These are phyloP conservation scores for Paraplagusia blochii DNA, from an alignment of 2,113 vertebrate genomes.

Conservation along the genomic window DNA sequence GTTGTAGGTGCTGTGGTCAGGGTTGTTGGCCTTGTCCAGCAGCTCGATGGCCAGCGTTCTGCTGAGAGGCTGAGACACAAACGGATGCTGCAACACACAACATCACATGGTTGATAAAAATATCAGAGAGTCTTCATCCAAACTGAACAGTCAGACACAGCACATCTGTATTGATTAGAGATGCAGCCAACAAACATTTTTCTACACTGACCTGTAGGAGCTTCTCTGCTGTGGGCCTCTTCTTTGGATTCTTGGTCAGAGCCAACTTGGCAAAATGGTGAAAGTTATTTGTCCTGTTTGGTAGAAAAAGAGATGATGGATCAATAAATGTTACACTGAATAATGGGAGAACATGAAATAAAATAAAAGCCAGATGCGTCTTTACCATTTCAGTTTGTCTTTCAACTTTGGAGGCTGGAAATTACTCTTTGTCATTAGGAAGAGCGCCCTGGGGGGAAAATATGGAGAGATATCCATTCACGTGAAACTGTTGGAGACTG, in stretches of 20 bases:
- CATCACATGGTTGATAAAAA: background rate
- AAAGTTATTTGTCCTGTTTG: conserved; percentile 91
- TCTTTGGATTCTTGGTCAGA: conserved; percentile 97
- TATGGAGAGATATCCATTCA: background rate
- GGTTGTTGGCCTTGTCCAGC: conserved; percentile 95
- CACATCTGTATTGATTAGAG: too few relatives aligned
- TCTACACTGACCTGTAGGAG: conserved; percentile 90
- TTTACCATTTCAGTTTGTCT: conserved; percentile 96
- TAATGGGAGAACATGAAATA: background rate
- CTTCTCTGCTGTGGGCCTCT: conserved; percentile 94
- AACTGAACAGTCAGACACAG: too few relatives aligned
- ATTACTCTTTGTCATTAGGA: conserved; percentile 99
- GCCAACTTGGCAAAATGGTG: conserved; percentile 98
- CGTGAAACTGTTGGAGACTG: background rate
- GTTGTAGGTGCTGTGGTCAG: conserved; percentile 90
- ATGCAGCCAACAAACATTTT: too few relatives aligned
- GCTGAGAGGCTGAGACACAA: conserved; percentile 93
- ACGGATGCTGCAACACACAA: conserved; percentile 84
- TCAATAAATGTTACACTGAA: background rate
- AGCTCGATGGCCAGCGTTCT: conserved; percentile 94
- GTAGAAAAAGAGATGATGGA: background rate
- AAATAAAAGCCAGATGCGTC: background rate
- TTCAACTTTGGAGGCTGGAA: conserved; percentile 98
- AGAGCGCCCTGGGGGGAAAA: conserved; percentile 84
- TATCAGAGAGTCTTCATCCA: too few relatives aligned